Conservation (phyloP, 2,113 vertebrate species). For the Aviceda subcristata region DNA sequence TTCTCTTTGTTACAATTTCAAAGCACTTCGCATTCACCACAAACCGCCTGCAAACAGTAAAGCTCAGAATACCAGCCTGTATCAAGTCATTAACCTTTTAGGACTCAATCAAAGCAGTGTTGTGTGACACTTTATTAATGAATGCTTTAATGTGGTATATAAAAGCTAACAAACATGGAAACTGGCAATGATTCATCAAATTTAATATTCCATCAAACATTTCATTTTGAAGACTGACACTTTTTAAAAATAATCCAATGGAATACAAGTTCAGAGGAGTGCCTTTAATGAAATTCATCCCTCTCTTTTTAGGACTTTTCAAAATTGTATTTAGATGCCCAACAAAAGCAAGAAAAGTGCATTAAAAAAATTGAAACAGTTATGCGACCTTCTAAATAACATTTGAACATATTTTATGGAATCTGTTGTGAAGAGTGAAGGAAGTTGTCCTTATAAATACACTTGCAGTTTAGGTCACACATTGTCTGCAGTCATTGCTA, state of each 20-base stretch:
- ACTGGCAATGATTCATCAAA: slow-evolving; percentile 74
- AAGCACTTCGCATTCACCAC: slow-evolving; percentile 42
- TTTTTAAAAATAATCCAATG: slow-evolving; percentile 22
- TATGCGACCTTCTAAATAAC: slow-evolving; percentile 24
- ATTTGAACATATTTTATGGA: slow-evolving; percentile 40
- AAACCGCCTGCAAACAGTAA: slow-evolving; percentile 34
- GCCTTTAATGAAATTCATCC: slow-evolving; percentile 8
- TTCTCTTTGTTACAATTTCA: slow-evolving; percentile 57
- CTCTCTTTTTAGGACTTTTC: background rate
- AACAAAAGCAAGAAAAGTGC: slow-evolving; percentile 24
- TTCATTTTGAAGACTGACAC: slow-evolving; percentile 64
- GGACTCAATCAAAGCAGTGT: slow-evolving; percentile 71
- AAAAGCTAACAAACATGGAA: slow-evolving; percentile 69
- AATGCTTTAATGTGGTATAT: slow-evolving; percentile 74
- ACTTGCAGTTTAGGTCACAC: slow-evolving; percentile 58
- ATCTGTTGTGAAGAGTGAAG: slow-evolving; percentile 42
- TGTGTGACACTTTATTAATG: slow-evolving; percentile 78
- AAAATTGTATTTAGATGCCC: background rate
- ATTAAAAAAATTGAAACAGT: slow-evolving; percentile 29
- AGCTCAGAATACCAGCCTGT: slow-evolving; percentile 48
- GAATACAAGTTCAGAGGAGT: slow-evolving; percentile 47
- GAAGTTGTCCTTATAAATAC: slow-evolving; percentile 50
- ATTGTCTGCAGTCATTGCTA: slow-evolving; percentile 59
- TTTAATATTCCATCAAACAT: slow-evolving; percentile 75
- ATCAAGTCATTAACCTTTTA: slow-evolving; percentile 77